Evolutionary conservation across 2,797 vertebrate genomes (phyloP), one percentile per base, ranked within the genome.

Genomic region (Champsocephalus gunnari): DNA sequence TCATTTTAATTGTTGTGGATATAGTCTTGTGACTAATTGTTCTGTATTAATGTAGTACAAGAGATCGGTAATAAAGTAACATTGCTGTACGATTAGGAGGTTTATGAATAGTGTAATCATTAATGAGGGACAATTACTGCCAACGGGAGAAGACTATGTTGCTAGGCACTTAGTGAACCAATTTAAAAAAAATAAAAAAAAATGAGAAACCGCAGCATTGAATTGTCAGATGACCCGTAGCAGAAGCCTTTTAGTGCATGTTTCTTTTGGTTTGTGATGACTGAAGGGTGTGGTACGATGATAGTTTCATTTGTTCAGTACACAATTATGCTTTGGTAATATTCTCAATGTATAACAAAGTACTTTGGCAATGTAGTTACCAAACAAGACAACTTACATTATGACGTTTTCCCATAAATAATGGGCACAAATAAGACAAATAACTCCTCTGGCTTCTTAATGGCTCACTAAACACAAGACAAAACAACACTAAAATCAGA

Each of bases 41-140:
- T 45, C 60, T 77, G 49, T 75, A 73, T 84, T 86, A 76, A 82
- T 85, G 61, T 83, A 67, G 28, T n/a, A 62, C 45, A 66, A 59
- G 73, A 75, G 59, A 76, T 56, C 2, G 9, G 60, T 62, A 73
- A 81, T 90, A 81, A 84, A 86, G 66, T 66, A 60, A 75, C 74
- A 79, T 54, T 71, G 73, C 56, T 79, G 56, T 69, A 71, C 71
- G 90, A 77, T 92, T 87, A 85, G 53, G 65, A 74, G 56, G 28
- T 84, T 89, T 89, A 85, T 88, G 70, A 89, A 89, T 83, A 84
- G 85, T 81, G 77, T 81, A 82, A 84, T 89, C 74, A 87, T 87
- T 89, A 88, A 87, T 78, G 64, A 81, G 65, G 54, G 74, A 82
- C 78, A 80, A 64, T 88, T 82, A 82, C 65, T 41, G 67, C 55